These are phyloP conservation scores for Tromatobia lineatoria DNA, from an alignment of 2,888 invertebrate species.

Conservation along the genomic window DNA sequence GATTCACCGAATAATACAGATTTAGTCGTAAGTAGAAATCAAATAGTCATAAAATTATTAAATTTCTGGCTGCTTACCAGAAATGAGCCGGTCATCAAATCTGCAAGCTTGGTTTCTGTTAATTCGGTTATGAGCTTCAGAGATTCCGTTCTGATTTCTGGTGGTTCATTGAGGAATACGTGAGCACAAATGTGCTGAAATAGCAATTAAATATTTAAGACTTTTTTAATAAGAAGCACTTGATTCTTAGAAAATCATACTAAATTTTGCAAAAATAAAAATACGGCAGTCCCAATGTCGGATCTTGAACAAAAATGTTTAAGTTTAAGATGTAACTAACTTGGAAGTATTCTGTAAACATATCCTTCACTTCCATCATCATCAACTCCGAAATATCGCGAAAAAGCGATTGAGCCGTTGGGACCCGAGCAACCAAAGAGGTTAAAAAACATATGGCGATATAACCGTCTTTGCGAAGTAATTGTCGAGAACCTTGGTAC, in stretches of 20 bases:
- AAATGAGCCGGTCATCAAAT: conserved; percentile 89
- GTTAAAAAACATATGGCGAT: conserved; percentile 89
- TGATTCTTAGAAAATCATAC: background rate
- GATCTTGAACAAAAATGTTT: background rate
- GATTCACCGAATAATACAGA: conserved; percentile 63
- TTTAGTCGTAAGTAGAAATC: conserved; percentile 15
- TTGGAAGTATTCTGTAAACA: conserved; percentile 87
- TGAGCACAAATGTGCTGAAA: conserved; percentile 91
- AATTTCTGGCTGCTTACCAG: conserved; percentile 82
- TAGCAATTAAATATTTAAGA: background rate
- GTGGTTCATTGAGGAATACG: conserved; percentile 89
- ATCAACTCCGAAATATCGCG: conserved; percentile 88
- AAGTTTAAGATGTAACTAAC: conserved; percentile 68
- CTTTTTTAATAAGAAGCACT: background rate
- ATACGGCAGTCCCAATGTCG: background rate
- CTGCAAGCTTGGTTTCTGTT: conserved; percentile 87
- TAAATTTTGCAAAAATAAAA: conserved; percentile 7
- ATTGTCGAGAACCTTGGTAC: conserved; percentile 90
- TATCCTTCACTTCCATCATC: conserved; percentile 87
- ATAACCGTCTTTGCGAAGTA: conserved; percentile 90
- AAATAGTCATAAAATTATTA: background rate
- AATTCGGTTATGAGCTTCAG: conserved; percentile 88
- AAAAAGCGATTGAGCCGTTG: conserved; percentile 88
- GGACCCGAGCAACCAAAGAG: conserved; percentile 87
- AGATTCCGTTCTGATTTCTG: conserved; percentile 88